Evolutionary conservation across 2,888 invertebrate genomes (phyloP).

Genomic region (Lydus trimaculatus): DNA sequence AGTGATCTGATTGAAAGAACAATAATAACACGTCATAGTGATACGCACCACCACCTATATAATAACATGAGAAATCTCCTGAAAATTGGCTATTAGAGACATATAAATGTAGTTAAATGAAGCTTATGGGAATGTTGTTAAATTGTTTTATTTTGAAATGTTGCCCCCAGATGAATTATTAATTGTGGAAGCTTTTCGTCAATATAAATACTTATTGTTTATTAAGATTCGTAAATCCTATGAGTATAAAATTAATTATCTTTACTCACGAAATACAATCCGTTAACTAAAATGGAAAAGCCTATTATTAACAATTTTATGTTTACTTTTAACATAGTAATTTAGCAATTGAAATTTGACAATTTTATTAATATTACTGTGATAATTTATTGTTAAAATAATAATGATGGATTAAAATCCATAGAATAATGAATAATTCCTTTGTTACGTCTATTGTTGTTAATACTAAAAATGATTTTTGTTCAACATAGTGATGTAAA

Average conservation of each 20-base stretch:
- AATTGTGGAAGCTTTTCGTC: not conserved
- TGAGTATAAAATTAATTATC: not conserved
- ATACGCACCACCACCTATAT: too few species aligned
- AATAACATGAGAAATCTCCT: too few species aligned
- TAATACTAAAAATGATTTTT: conserved; percentile 33
- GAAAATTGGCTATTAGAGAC: too few species aligned
- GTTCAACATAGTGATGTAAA: conserved; percentile 43
- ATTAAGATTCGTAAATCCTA: not conserved
- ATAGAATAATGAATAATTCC: too few species aligned
- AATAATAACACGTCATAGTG: too few species aligned
- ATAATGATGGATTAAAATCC: too few species aligned
- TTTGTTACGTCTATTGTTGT: not conserved
- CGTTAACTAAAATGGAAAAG: not conserved
- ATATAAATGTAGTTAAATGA: too few species aligned
- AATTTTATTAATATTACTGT: not conserved
- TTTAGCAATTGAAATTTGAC: too few species aligned
- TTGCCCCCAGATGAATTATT: not conserved
- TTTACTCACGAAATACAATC: not conserved
- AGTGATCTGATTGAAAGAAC: too few species aligned
- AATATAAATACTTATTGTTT: not conserved
- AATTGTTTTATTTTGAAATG: not conserved
- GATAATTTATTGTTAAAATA: too few species aligned
- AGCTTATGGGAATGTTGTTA: too few species aligned
- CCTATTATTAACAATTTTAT: not conserved
- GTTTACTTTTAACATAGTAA: not conserved